phyloP scores from a whole-genome alignment of 2,888 invertebrate species.

The Dryocosmus kuriphilus region DNA sequence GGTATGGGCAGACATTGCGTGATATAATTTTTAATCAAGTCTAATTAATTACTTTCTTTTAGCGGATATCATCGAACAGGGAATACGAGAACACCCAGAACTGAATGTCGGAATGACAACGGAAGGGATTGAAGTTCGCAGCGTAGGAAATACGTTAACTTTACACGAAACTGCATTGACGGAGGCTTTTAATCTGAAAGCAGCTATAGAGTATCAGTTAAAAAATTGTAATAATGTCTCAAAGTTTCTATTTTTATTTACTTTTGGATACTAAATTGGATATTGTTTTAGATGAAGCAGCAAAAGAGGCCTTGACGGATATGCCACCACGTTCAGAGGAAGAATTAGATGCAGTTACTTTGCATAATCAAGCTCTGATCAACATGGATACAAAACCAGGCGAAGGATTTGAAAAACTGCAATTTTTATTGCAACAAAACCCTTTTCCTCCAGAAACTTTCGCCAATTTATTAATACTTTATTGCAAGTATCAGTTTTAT shows the following conservation, averaged over 20 bases:
- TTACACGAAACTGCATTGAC: conserved; percentile 97
- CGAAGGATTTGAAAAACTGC: conserved; percentile 96
- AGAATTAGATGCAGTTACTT: conserved; percentile 97
- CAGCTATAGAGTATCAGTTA: conserved; percentile 97
- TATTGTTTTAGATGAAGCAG: conserved; percentile 84
- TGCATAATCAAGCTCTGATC: conserved; percentile 97
- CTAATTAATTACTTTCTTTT: conserved; percentile 56
- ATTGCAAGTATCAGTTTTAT: conserved; percentile 98
- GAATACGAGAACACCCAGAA: conserved; percentile 97
- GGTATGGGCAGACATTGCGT: conserved; percentile 78
- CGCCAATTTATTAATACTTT: conserved; percentile 94
- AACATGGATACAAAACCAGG: conserved; percentile 93
- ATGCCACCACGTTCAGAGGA: conserved; percentile 97
- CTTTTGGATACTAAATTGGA: neutral
- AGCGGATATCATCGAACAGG: conserved; percentile 96
- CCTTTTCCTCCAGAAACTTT: conserved; percentile 99
- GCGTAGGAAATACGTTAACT: conserved; percentile 96
- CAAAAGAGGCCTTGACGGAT: conserved; percentile 91
- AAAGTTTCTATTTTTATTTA: neutral
- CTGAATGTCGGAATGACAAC: conserved; percentile 98
- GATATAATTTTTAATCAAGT: conserved; percentile 21
- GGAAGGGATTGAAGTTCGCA: conserved; percentile 93
- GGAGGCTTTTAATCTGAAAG: conserved; percentile 98
- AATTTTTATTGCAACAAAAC: conserved; percentile 96
- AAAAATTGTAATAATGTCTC: conserved; percentile 83